Conservation (phyloP, 2,888 invertebrate species). For the Crioceris asparagi region DNA sequence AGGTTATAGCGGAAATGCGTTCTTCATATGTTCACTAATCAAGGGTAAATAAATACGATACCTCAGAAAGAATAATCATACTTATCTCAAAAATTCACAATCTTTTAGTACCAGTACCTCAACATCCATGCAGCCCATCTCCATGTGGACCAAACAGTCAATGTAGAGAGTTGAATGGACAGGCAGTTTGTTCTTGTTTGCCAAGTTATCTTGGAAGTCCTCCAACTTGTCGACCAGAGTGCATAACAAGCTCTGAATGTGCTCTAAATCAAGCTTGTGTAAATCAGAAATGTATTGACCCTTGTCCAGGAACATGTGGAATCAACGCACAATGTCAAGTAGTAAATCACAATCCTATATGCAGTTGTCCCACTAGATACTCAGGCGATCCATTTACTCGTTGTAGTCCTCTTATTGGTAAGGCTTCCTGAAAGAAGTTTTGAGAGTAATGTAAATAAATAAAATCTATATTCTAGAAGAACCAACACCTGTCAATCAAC, state of each 20-base stretch:
- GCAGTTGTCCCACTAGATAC: conserved; percentile 45
- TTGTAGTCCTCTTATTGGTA: conserved; percentile 32
- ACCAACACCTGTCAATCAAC: no score
- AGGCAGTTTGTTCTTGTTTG: conserved; percentile 39
- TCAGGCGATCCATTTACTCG: conserved; percentile 50
- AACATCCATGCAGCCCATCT: conserved; percentile 41
- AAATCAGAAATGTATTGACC: conserved; percentile 71
- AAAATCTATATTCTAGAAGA: conserved; percentile 13
- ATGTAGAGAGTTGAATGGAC: conserved; percentile 55
- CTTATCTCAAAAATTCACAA: no score
- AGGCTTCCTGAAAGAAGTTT: conserved; percentile 29
- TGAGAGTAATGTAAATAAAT: background rate
- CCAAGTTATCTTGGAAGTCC: conserved; percentile 42
- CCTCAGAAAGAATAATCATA: no score
- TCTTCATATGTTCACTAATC: conserved; percentile 38
- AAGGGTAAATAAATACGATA: background rate
- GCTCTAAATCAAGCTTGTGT: conserved; percentile 64
- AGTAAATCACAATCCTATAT: conserved; percentile 58
- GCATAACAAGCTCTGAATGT: conserved; percentile 70
- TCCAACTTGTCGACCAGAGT: conserved; percentile 71
- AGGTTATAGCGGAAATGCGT: conserved; percentile 43
- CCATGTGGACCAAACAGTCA: conserved; percentile 63
- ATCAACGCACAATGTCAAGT: conserved; percentile 66
- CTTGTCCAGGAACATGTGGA: conserved; percentile 76
- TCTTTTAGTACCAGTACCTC: conserved; percentile 19